phyloP scores from a whole-genome alignment of 2,797 vertebrate species.

The Sebastes vulpes region DNA sequence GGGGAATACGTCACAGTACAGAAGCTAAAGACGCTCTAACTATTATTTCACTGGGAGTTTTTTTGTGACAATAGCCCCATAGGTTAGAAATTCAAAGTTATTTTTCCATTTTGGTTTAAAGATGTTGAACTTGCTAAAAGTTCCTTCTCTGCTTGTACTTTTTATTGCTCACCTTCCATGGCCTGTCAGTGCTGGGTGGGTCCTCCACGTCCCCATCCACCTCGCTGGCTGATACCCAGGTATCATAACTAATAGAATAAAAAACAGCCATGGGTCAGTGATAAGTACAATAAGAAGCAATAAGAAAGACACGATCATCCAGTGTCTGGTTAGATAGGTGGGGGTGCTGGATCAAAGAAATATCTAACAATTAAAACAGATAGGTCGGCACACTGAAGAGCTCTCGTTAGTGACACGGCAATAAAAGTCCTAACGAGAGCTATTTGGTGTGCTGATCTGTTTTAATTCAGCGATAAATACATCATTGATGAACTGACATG shows the following conservation, averaged over 20 bases:
- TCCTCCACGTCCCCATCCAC: slow-evolving; percentile 95
- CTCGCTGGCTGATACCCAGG: slow-evolving; percentile 93
- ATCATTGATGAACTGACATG: background rate
- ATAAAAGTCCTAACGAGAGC: too few relatives aligned
- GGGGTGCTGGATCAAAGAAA: background rate
- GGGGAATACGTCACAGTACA: too few relatives aligned
- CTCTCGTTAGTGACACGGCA: too few relatives aligned
- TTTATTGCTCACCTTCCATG: slow-evolving; percentile 90
- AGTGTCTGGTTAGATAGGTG: background rate
- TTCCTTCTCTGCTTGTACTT: background rate
- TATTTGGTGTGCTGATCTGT: too few relatives aligned
- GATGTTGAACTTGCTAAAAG: too few relatives aligned
- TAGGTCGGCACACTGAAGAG: too few relatives aligned
- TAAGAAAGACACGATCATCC: background rate
- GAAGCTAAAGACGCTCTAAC: too few relatives aligned
- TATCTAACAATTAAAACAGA: background rate
- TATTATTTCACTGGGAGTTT: background rate
- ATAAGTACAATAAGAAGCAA: background rate
- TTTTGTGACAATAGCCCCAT: background rate
- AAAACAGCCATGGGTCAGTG: background rate
- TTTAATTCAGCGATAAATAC: background rate
- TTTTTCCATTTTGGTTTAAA: background rate
- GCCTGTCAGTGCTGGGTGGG: slow-evolving; percentile 91
- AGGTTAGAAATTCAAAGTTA: background rate
- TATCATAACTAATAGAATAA: slow-evolving; percentile 90